phyloP scores from a whole-genome alignment of 2,113 vertebrate species.

The Balaenoptera acutorostrata region DNA sequence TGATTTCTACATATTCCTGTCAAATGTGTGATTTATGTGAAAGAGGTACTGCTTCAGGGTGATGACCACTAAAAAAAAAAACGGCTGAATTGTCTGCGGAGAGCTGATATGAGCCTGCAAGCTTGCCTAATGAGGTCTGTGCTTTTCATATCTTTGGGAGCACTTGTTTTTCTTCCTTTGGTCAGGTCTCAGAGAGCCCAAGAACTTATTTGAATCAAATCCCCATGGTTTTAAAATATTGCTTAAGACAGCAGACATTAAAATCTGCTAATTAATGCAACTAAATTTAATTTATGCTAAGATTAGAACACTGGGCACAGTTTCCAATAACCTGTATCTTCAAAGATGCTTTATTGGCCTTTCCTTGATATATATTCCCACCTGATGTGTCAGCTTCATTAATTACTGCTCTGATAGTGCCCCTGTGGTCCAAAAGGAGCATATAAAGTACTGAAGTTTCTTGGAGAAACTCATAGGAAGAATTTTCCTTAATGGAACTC shows the following conservation, averaged over 20 bases:
- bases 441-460: neutral
- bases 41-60: neutral
- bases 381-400: neutral
- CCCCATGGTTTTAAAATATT: conserved; percentile 25
- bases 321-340: conserved; percentile 52
- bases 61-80: neutral
- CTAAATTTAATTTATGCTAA: neutral
- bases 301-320: neutral
- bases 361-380: neutral
- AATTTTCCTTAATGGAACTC: neutral
- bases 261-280: conserved; percentile 32
- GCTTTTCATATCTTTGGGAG: neutral
- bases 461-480: neutral
- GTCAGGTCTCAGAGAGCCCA: neutral
- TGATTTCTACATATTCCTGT: neutral
- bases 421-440: neutral
- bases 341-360: neutral
- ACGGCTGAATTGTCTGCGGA: neutral
- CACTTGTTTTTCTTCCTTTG: neutral
- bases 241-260: neutral
- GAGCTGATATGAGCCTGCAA: neutral
- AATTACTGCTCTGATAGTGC: neutral
- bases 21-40: neutral
- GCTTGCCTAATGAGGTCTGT: neutral
- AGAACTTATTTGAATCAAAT: neutral